Base-by-base conservation (phyloP, 1,140 invertebrate genomes). In the Calliopsis andreniformis region DNA sequence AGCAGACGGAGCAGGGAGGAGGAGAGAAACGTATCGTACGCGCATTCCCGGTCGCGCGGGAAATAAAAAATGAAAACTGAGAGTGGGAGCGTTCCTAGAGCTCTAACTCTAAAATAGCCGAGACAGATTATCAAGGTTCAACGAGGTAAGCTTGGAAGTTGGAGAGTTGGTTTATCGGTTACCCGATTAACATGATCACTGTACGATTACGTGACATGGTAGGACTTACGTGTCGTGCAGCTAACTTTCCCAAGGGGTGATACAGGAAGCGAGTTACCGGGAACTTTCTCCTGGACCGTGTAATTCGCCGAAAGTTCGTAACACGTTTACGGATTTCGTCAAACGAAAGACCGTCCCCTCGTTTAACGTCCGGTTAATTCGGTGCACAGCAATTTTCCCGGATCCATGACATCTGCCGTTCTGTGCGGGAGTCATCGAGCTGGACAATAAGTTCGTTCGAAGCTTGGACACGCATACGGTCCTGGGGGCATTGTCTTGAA, bases 121-220 rank as follows among this genome's bases (percentile, higher is more conserved):
- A 23, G 10, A 7, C 53, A 43, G 53, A 32, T 58, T 51, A 59
- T 69, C 53, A 20, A 59, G 39, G 30, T 23, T 8, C 2, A 56
- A 51, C 51, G 39, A 47, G 62, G 49, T 28, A 35, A 66, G 12
- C 62, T 10, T 39, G 35, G 28, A 56, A 45, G 71, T 67, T 73
- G 28, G 20, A 45, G 18, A 39, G 35, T 55, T 47, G 64, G 47
- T 78, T 70, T 53, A 69, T 39, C 30, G 45, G 59, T 77, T 70
- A 77, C 12, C 78, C 77, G 78, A 80, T 80, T 72, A 66, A 66
- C 68, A 83, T 78, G 76, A 76, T 82, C 79, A 82, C 76, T 71
- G 39, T 69, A 47, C 76, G 67, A 82, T 79, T 76, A 79, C 56
- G 64, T 59, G 72, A 58, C 72, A 49, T 39, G 63, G 63, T 25